Evolutionary conservation across 2,888 invertebrate species (phyloP), one percentile per base, ranked within the genome.

Genomic region (Spicauda simplicius): DNA sequence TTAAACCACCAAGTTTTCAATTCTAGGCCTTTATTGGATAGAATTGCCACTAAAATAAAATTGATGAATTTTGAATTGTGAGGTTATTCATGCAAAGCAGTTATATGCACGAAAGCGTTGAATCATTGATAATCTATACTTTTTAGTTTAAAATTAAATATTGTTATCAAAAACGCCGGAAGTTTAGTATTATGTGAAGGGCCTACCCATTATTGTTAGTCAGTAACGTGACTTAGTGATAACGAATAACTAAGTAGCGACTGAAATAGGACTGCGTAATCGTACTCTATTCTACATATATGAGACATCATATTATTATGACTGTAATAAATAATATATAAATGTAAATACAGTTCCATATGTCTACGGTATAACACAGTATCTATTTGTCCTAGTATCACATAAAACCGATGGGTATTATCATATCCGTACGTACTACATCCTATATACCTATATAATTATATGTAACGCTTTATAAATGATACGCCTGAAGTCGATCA

Each of bases 131-230:
- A 14, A 41, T 41, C 5, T 3, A 14, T 14, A 41, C 14, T 41
- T 41, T 41, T 41, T 50, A 16, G 16, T 18, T 41, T 41, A 37
- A 41, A 41, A 41, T 57, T 12, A 57, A 41, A 45, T 4, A 45
- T 55, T 20, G 54, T 66, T 66, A 66, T 66, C 66, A 25, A 59
- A 55, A 55, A 37, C 54, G 18, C 60, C 48, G 65, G 65, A 66
- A 60, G 65, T 66, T 59, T 19, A 33, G 59, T 66, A 33, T 33
- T 18, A 30, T 48, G 48, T 66, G 58, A 41, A 54, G 45, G 58
- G 45, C 53, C 61, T 62, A 45, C 20, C 45, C 41, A 53, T 53
- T 55, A 60, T 54, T 66, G 54, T 45, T 64, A 58, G 64, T 64
- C 53, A 59, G 45, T 55, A 4, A 25, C 25, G 25, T 25, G 59